Base-by-base conservation (phyloP, 2,113 vertebrate species). In the Sciurus niger region DNA sequence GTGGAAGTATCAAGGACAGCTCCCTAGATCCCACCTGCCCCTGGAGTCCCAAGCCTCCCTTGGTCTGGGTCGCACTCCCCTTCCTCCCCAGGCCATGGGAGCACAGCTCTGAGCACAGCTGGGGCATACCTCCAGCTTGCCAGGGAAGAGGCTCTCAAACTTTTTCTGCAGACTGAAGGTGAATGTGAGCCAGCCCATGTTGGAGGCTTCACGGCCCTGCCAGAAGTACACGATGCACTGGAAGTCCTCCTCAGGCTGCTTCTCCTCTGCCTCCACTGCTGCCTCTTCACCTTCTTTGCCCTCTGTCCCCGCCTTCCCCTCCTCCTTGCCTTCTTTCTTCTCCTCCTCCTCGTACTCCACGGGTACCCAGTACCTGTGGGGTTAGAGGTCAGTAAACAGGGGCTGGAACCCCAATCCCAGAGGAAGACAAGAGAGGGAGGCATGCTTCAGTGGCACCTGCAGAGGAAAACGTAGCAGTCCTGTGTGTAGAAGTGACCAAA, bases 121-220 rank as follows among this genome's bases (percentile, higher is more conserved):
- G 48, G 17, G 60, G 20, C 14, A 13, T 83, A 99, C 99, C 99
- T 99, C 99, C 77, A 99, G 98, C 95, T 99, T 99, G 86, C 99
- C 99, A 0, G 99, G 99, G 97, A 99, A 99, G 30, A 99, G 99
- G 93, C 99, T 99, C 98, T 99, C 99, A 2, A 99, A 99, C 98
- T 99, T 99, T 99, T 99, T 99, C 98, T 99, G 99, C 84, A 99
- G 98, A 90, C 99, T 99, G 98, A 99, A 99, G 95, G 99, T 99
- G 98, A 99, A 99, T 70, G 99, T 99, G 95, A 99, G 99, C 99
- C 99, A 99, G 97, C 99, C 99, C 99, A 99, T 99, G 98, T 99
- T 99, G 98, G 99, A 99, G 94, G 99, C 99, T 96, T 99, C 99
- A 0, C 99, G 98, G 98, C 99, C 99, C 98, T 99, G 99, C 99